Evolutionary conservation across 2,113 vertebrate species (phyloP), one percentile per base, ranked within the genome.

Genomic region (Gallinago undulata): DNA sequence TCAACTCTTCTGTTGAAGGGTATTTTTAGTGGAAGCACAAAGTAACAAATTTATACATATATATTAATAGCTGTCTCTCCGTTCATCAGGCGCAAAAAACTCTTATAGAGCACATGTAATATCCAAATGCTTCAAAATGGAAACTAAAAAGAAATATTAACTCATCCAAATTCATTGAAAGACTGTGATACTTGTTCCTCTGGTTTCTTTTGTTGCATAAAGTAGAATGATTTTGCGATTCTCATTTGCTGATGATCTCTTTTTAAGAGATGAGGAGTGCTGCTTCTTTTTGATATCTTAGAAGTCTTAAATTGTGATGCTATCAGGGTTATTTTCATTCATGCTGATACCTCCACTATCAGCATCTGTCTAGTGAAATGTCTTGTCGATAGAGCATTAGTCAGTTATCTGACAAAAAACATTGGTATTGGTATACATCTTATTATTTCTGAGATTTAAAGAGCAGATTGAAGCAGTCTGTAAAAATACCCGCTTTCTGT

Each of bases 301-400:
- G 23, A 6, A 67, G 23, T 19, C 39, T 47, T 82, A 62, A 78
- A 53, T 4, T 39, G 35, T 50, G 55, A 31, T 56, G 41, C 21
- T 75, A 67, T 79, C 39, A 62, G 51, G 56, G 53, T 8, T 67
- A 67, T 35, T 92, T 69, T 27, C 31, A 30, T n/a, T 43, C 17
- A n/a, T n/a, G n/a, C n/a, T n/a, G n/a, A n/a, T 37, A 28, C 16
- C 35, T 90, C 62, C 25, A 28, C 19, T 48, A 35, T 74, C 62
- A 59, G 10, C 27, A 57, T 10, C 19, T 62, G 33, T 10, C 9
- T 72, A 75, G 84, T 35, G 39, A 75, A 90, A 94, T 27, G 17
- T 35, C 27, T 75, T 0, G 1, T 53, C 3, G 1, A 14, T 17
- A 55, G 21, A 45, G 3, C 24, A 43, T 51, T 75, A 63, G 6